Evolutionary conservation across 2,113 vertebrate species (phyloP).

Genomic region (Anthoscopus minutus): DNA sequence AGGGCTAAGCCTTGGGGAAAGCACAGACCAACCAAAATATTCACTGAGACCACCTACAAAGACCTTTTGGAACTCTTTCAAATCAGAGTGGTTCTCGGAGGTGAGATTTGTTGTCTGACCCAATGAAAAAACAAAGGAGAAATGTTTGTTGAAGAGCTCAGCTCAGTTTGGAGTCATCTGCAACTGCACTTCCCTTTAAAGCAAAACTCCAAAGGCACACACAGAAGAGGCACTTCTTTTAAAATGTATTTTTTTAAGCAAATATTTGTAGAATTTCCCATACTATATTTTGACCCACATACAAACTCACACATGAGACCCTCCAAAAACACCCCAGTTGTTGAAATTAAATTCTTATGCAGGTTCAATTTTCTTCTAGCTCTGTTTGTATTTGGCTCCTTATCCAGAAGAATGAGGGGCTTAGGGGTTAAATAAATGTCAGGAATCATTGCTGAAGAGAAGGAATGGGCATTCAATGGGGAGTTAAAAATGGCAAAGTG

Average conservation of each 20-base stretch:
- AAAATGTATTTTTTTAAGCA: background rate
- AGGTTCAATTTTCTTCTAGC: background rate
- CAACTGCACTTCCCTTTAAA: background rate
- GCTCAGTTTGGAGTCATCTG: background rate
- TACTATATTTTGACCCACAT: rapidly evolving
- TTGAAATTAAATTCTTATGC: rapidly evolving
- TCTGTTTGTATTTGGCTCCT: background rate
- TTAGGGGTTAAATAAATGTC: background rate
- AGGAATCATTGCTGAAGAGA: background rate
- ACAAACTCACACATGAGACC: background rate
- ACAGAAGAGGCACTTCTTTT: background rate
- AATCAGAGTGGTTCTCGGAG: background rate
- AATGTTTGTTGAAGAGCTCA: background rate
- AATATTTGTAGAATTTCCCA: background rate
- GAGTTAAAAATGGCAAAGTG: background rate
- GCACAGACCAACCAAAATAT: background rate
- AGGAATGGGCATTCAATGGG: rapidly evolving
- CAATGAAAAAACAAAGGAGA: background rate
- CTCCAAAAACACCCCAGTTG: background rate
- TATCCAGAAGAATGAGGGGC: background rate
- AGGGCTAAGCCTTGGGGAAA: background rate
- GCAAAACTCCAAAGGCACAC: background rate
- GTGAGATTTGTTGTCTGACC: background rate
- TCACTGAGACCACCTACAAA: background rate
- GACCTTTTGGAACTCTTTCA: background rate